A percentile compares a stretch with the other conserved stretches of the same genome.
Evolutionary conservation across 2,888 invertebrate genomes (phyloP).

Genomic region (Metopia argyrocephala): DNA sequence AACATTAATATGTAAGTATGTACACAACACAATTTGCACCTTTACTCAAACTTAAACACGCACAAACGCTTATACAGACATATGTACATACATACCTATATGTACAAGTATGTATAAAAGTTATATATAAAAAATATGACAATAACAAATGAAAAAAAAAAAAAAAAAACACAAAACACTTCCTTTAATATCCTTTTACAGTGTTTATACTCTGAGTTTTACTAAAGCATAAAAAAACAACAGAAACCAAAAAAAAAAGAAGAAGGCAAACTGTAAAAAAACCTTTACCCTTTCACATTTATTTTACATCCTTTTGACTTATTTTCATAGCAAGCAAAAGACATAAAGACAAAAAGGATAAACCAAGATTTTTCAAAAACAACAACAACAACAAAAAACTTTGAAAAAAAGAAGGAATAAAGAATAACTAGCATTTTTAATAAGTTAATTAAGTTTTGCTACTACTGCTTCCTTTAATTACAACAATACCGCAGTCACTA

Average conservation of each 20-base stretch:
- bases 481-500: neutral
- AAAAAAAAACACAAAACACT: constrained; percentile 44
- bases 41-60: constrained; percentile 6
- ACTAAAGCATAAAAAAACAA: constrained; percentile 8
- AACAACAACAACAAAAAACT: no score
- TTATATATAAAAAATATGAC: constrained; percentile 15
- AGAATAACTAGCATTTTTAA: constrained; percentile 69
- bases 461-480: constrained; percentile 38
- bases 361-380: no score
- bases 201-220: constrained; percentile 3
- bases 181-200: constrained; percentile 46
- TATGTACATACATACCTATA: neutral
- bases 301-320: constrained; percentile 57
- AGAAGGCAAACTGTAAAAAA: neutral
- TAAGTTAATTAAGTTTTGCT: constrained; percentile 77
- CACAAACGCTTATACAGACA: neutral
- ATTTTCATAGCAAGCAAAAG: constrained; percentile 8
- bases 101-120: neutral
- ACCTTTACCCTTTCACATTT: constrained; percentile 50
- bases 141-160: constrained; percentile 9
- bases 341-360: neutral
- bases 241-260: neutral
- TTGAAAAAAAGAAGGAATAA: neutral
- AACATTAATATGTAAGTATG: neutral
- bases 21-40: constrained; percentile 20